Evolutionary conservation across 2,888 invertebrate species (phyloP), one percentile per base, ranked within the genome.

Genomic region (Hyles lineata): DNA sequence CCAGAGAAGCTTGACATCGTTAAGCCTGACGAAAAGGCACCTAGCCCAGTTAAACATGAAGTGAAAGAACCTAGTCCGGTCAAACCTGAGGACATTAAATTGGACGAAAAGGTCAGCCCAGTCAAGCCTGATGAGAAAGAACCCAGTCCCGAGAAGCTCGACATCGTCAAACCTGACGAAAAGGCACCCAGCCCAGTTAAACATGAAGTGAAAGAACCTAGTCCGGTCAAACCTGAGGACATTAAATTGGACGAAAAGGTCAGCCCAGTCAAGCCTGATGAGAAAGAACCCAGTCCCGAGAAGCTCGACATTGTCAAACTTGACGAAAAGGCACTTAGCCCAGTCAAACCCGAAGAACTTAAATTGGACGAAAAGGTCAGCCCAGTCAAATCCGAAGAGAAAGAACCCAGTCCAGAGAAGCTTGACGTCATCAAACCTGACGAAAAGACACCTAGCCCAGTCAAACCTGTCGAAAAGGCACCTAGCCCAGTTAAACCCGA

Each of bases 61-160:
- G 58, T 73, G 1, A 74, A 75, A 19, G 60, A 9, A 43, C 69
- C 69, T 1, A 75, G 58, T 21, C 70, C 15, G 21, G 61, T 63
- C 9, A 69, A 62, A 9, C 29, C 8, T 23, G 72, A 74, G 0
- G 67, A n/a, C n/a, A n/a, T n/a, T n/a, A n/a, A n/a, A n/a, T n/a
- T n/a, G n/a, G n/a, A n/a, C n/a, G n/a, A n/a, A n/a, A n/a, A n/a
- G n/a, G n/a, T n/a, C n/a, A n/a, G n/a, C n/a, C 32, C 0, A 11
- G 29, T n/a, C 2, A 58, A 74, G 1, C 69, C 32, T 61, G 71
- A 32, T 2, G 74, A 77, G 0, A 77, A 78, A 35, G 70, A 70
- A n/a, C n/a, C n/a, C n/a, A n/a, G n/a, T n/a, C n/a, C n/a, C n/a
- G n/a, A n/a, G n/a, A n/a, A n/a, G n/a, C n/a, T n/a, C n/a, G n/a